Percentiles rank a stretch among this genome's conserved stretches.
phyloP scores from a whole-genome alignment of 2,888 invertebrate genomes.

The Melanchra persicariae region DNA sequence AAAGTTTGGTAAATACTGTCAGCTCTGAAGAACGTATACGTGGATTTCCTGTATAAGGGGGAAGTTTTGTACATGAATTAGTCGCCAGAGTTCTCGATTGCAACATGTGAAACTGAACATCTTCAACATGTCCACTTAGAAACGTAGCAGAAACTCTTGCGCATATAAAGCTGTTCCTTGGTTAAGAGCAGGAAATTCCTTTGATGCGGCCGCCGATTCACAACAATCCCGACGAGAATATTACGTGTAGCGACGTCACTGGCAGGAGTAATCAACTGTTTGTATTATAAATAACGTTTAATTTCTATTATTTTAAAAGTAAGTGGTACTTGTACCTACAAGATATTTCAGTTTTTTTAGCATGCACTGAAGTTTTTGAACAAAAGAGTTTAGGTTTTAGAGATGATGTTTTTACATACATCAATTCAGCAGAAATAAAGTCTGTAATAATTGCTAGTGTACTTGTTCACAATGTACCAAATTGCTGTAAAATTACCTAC shows the following conservation, averaged over 20 bases:
- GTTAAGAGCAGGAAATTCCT: constrained; percentile 88
- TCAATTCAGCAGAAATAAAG: background rate
- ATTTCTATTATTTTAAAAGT: background rate
- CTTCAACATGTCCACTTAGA: constrained; percentile 72
- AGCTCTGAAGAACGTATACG: constrained; percentile 35
- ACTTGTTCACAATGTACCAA: background rate
- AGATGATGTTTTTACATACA: background rate
- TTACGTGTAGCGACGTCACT: constrained; percentile 78
- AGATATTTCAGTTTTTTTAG: background rate
- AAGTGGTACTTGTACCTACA: background rate
- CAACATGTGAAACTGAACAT: constrained; percentile 73
- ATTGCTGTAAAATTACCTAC: background rate
- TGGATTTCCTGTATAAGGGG: constrained; percentile 34
- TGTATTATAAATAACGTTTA: background rate
- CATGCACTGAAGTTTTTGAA: background rate
- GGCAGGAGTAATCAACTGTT: constrained; percentile 72
- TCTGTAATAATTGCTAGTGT: background rate
- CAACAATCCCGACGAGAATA: constrained; percentile 85
- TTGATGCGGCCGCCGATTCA: constrained; percentile 82
- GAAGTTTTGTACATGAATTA: constrained; percentile 45
- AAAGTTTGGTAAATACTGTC: constrained; percentile 47
- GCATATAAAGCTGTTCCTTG: constrained; percentile 81
- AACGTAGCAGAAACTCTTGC: constrained; percentile 77
- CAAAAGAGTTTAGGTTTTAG: background rate
- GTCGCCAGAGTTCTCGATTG: constrained; percentile 53